Conservation (phyloP, 2,797 vertebrate species). For the Botia kubotai region DNA sequence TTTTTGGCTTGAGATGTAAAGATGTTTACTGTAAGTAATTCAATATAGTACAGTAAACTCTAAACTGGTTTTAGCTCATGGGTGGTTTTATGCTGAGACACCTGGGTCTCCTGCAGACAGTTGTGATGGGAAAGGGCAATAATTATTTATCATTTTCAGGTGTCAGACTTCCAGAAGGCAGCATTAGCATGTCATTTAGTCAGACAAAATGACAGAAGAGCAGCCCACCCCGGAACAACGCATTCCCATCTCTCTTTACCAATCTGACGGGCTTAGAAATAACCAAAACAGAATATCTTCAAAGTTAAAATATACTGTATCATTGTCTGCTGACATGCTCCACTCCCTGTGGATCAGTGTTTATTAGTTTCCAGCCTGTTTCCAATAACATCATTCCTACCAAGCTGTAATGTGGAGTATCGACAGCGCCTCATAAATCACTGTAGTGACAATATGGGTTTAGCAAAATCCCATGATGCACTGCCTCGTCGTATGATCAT, state of each 20-base stretch:
- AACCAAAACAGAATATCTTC: neutral
- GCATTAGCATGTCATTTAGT: constrained; percentile 38
- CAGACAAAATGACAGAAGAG: constrained; percentile 11
- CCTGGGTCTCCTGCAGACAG: constrained; percentile 34
- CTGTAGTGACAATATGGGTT: constrained; percentile 26
- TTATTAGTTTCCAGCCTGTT: too few species aligned
- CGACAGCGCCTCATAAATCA: constrained; percentile 20
- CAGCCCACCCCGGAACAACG: constrained; percentile 22
- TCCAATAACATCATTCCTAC: neutral
- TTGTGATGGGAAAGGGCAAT: constrained; percentile 41
- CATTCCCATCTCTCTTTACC: neutral
- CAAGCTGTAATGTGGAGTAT: neutral
- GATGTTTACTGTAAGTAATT: neutral
- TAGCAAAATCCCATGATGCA: constrained; percentile 36
- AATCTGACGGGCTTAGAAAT: neutral
- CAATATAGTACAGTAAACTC: neutral
- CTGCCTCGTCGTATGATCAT: constrained; percentile 13
- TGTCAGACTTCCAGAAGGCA: constrained; percentile 55
- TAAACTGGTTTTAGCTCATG: neutral
- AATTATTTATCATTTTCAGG: constrained; percentile 46
- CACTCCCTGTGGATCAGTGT: neutral
- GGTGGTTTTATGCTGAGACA: constrained; percentile 20
- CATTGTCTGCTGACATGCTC: neutral
- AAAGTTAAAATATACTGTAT: neutral
- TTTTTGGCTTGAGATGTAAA: neutral